Base-by-base conservation (phyloP, 2,113 vertebrate genomes). In the Cacatua alba region DNA sequence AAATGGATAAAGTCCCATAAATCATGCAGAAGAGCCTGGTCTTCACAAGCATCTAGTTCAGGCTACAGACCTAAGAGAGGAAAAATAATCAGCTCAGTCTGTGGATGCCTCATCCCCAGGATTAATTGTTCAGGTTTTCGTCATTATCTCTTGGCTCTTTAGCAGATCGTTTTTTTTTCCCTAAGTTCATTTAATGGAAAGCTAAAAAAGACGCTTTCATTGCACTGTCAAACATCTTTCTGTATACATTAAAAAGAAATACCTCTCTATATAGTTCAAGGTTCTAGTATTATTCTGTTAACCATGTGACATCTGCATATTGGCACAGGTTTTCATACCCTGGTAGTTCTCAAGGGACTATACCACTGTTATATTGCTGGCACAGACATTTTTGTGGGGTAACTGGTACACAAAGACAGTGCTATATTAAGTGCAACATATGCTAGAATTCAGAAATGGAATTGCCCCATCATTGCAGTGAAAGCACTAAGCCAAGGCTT, bases 371-470 rank as follows among this genome's bases (percentile, higher is more conserved):
- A 69, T 28, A 6, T 72, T 95, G 94, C 90, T 96, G 93, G 92
- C 79, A 96, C 53, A 82, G 87, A n/a, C 78, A 72, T 88, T 94
- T 92, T 95, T 93, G 64, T 7, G 18, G 94, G 91, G 95, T 95
- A 96, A 94, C 79, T 92, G 71, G 90, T 96, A 77, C 92, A 95
- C 86, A 92, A 88, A 95, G 92, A 68, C 86, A 94, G 74, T 76
- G 75, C 93, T 96, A 96, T 94, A 97, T 92, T 94, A 93, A 95
- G 89, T 79, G 88, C 75, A 95, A 94, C 93, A 97, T 88, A 96
- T 96, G 93, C 94, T 94, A 67, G 82, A 94, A 97, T 96, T 97
- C 93, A 94, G 92, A 96, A 95, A 90, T 90, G 95, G 96, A 95
- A 95, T 94, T 91, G 78, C 75, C 86, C 95, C 81, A 91, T 96